Percentiles rank a stretch among this genome's conserved stretches.
Evolutionary conservation across 2,113 vertebrate genomes (phyloP).

Genomic region (Oriolus oriolus): DNA sequence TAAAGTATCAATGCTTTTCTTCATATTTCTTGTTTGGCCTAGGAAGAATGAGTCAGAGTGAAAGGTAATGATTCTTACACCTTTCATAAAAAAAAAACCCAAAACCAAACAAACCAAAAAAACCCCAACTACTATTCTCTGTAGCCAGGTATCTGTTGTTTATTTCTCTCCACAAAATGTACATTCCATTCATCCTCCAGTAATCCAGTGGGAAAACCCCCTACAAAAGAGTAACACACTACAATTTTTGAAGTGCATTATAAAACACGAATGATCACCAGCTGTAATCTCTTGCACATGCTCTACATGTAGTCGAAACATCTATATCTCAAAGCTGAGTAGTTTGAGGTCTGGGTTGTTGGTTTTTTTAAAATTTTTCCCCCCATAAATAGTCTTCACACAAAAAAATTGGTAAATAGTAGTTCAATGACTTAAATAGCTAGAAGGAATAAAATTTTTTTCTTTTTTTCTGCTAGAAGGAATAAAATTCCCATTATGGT

Average conservation of each 20-base stretch:
- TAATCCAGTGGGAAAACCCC: neutral
- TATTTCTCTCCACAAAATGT: neutral
- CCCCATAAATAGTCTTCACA: neutral
- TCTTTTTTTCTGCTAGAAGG: neutral
- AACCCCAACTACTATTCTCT: neutral
- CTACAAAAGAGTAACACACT: neutral
- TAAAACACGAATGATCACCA: neutral
- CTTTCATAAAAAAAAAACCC: neutral
- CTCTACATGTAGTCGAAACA: neutral
- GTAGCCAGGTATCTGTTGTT: neutral
- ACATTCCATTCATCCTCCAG: neutral
- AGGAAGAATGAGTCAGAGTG: neutral
- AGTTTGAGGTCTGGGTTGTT: neutral
- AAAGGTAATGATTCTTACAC: neutral
- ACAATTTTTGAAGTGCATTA: neutral
- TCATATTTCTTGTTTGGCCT: neutral
- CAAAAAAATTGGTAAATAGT: neutral
- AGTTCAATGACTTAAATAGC: neutral
- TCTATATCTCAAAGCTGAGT: neutral
- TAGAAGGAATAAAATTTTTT: neutral
- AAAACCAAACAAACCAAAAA: neutral
- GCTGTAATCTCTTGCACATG: neutral
- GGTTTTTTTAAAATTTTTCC: accelerated
- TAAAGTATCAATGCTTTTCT: neutral
- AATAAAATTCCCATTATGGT: neutral